Evolutionary conservation across 2,113 vertebrate species (phyloP).

Genomic region (Poeciliopsis occidentalis): DNA sequence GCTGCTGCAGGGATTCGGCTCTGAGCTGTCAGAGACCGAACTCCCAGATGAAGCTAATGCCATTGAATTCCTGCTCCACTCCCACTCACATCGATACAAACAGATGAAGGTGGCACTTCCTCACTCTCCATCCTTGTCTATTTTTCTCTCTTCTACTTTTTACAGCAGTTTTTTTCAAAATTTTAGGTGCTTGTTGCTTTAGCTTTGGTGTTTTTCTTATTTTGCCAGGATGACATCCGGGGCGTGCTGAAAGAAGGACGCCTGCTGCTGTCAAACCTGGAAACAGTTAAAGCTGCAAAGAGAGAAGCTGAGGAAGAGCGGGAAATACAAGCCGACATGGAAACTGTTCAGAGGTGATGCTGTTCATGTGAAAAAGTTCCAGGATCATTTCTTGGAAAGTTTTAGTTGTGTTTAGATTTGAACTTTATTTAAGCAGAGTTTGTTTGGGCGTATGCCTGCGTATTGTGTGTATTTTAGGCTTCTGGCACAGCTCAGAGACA

Average conservation of each 20-base stretch:
- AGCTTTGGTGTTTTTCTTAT: neutral
- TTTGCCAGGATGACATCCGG: slow-evolving; percentile 86
- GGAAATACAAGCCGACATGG: slow-evolving; percentile 85
- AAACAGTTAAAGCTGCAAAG: slow-evolving; percentile 77
- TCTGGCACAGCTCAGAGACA: slow-evolving; percentile 90
- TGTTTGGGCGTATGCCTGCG: slow-evolving; percentile 7
- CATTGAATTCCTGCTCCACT: slow-evolving; percentile 87
- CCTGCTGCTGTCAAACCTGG: slow-evolving; percentile 87
- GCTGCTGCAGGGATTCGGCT: slow-evolving; percentile 91
- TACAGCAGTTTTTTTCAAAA: neutral
- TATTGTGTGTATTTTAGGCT: slow-evolving; percentile 78
- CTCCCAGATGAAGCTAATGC: slow-evolving; percentile 86
- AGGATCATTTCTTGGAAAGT: no score
- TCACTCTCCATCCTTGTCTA: neutral
- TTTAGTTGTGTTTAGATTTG: neutral
- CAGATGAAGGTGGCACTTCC: slow-evolving; percentile 87
- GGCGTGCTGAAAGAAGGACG: slow-evolving; percentile 89
- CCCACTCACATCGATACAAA: slow-evolving; percentile 87
- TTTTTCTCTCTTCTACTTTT: neutral
- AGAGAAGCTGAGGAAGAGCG: slow-evolving; percentile 73
- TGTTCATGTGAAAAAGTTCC: neutral
- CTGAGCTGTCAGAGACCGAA: slow-evolving; percentile 90
- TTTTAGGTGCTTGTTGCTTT: neutral
- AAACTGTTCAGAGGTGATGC: slow-evolving; percentile 87
- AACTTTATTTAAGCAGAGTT: neutral